phyloP scores from a whole-genome alignment of 2,797 vertebrate genomes.

The Onychomys arenicola region DNA sequence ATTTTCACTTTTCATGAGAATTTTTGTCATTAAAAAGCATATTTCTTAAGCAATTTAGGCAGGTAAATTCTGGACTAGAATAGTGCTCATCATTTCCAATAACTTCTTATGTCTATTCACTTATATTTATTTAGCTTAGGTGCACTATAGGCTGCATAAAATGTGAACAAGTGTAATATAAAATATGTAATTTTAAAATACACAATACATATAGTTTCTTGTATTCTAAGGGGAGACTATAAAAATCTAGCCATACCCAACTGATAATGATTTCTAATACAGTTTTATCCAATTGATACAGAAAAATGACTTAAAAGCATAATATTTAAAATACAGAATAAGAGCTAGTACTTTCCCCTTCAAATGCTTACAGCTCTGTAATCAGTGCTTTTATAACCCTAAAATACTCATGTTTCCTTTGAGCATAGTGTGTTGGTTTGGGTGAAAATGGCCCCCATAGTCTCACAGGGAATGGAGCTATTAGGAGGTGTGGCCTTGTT shows the following conservation, averaged over 20 bases:
- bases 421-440: not conserved
- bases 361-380: not conserved
- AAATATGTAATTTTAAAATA: conserved; percentile 1
- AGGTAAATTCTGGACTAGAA: conserved; percentile 59
- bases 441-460: not conserved
- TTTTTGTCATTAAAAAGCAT: conserved; percentile 57
- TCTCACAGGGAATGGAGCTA: too few relatives aligned
- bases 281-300: not conserved
- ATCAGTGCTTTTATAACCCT: not conserved
- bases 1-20: conserved; percentile 31
- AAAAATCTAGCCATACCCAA: not conserved
- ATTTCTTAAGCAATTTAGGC: conserved; percentile 49
- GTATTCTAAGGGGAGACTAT: not conserved
- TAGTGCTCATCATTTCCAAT: not conserved
- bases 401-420: conserved; percentile 1
- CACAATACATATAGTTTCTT: not conserved
- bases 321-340: not conserved
- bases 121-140: conserved; percentile 26
- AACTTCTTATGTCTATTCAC: conserved; percentile 40
- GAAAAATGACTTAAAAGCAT: conserved; percentile 19
- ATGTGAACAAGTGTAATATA: not conserved
- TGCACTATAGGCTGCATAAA: not conserved
- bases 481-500: not conserved
- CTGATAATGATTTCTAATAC: not conserved
- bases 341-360: not conserved